phyloP scores from a whole-genome alignment of 2,797 vertebrate genomes.

The Galaxias olidus region DNA sequence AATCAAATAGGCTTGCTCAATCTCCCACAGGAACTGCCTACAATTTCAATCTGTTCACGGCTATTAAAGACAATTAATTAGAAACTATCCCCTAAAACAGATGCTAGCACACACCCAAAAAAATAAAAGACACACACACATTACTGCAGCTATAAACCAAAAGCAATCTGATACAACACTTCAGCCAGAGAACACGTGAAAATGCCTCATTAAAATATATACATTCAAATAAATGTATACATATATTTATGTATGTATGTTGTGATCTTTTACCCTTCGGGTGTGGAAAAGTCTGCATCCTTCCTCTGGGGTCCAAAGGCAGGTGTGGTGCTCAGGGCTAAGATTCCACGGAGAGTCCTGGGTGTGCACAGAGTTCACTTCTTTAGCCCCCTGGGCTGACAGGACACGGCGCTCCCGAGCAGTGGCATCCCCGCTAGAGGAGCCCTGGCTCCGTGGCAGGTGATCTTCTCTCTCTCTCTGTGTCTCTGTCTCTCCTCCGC shows the following conservation, averaged over 20 bases:
- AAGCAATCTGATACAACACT: too few species aligned
- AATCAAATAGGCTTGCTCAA: too few species aligned
- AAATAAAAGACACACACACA: slow-evolving; percentile 48
- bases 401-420: not conserved
- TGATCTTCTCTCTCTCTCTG: not conserved
- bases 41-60: too few species aligned
- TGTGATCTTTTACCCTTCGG: not conserved
- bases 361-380: not conserved
- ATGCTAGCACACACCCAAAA: slow-evolving; percentile 41
- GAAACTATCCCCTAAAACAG: too few species aligned
- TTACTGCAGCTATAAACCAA: slow-evolving; percentile 12
- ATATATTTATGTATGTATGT: too few species aligned
- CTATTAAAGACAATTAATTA: too few species aligned
- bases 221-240: slow-evolving; percentile 39
- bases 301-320: not conserved
- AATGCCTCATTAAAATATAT: slow-evolving; percentile 16
- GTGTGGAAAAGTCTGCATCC: not conserved
- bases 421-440: not conserved
- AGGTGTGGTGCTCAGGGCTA: not conserved
- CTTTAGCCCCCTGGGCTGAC: not conserved
- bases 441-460: not conserved
- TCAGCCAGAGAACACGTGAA: too few species aligned
- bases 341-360: not conserved
- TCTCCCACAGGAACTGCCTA: too few species aligned
- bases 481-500: not conserved